Percentiles rank a stretch among this genome's conserved stretches.
phyloP scores from a whole-genome alignment of 2,797 vertebrate species.

The Neomorphus geoffroyi region DNA sequence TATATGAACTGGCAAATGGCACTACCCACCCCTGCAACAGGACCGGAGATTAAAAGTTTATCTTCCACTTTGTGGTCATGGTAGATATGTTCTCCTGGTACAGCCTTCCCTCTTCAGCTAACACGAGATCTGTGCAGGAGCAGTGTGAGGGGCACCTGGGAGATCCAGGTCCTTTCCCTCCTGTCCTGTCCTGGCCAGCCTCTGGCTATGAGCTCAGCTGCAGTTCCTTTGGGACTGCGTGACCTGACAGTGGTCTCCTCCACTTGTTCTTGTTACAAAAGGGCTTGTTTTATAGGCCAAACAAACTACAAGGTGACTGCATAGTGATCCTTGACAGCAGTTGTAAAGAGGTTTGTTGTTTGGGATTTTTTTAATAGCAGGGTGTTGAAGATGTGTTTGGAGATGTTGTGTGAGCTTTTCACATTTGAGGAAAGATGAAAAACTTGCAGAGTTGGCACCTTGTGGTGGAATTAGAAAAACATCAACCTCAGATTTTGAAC shows the following conservation, averaged over 20 bases:
- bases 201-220: background rate
- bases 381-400: background rate
- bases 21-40: background rate
- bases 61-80: background rate
- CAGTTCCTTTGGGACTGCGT: no score
- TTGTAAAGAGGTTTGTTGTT: background rate
- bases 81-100: background rate
- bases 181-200: background rate
- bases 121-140: background rate
- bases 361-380: background rate
- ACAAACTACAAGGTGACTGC: background rate
- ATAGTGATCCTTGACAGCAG: background rate
- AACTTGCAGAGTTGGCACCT: background rate
- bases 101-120: background rate
- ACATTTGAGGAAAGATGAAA: background rate
- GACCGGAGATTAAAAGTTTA: background rate
- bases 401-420: background rate
- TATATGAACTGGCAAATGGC: background rate
- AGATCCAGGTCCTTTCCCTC: background rate
- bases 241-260: accelerated
- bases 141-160: background rate
- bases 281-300: background rate
- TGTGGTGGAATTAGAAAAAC: background rate
- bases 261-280: background rate
- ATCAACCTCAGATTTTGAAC: accelerated